phyloP scores from a whole-genome alignment of 2,113 vertebrate genomes.

The Machaerirhynchus nigripectus region DNA sequence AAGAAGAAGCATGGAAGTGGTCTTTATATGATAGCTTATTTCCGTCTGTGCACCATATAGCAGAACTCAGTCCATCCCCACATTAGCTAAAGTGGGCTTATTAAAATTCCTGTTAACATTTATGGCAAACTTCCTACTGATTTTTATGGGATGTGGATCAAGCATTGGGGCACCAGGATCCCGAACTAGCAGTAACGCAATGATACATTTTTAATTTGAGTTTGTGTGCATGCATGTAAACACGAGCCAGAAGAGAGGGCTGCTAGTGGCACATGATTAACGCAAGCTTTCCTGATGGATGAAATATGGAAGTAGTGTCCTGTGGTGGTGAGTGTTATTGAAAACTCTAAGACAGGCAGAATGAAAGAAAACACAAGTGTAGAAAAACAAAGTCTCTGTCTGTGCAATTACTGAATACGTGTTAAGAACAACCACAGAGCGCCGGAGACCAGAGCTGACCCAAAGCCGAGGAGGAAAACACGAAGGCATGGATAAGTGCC shows the following conservation, averaged over 20 bases:
- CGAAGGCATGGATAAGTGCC: background rate
- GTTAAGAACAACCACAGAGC: slow-evolving; percentile 14
- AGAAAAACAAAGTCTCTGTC: slow-evolving; percentile 8
- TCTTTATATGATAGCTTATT: background rate
- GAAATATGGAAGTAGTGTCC: slow-evolving; percentile 21
- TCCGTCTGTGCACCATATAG: background rate
- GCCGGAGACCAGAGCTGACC: background rate
- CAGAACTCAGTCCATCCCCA: background rate
- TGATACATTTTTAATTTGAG: background rate
- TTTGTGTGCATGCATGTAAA: background rate
- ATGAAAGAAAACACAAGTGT: slow-evolving; percentile 32
- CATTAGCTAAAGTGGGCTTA: background rate
- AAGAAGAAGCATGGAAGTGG: background rate
- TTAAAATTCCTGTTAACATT: background rate
- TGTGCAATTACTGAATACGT: background rate
- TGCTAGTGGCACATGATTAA: background rate
- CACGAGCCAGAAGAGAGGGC: background rate
- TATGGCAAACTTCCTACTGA: background rate
- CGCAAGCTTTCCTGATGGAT: background rate
- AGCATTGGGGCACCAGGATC: background rate
- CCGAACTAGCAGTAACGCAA: background rate
- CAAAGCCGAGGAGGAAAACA: slow-evolving; percentile 14
- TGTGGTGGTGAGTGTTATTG: slow-evolving; percentile 1
- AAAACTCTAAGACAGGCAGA: background rate
- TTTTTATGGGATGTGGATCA: background rate